Evolutionary conservation across 2,888 invertebrate genomes (phyloP), one percentile per base, ranked within the genome.

Genomic region (Lithophane socia): DNA sequence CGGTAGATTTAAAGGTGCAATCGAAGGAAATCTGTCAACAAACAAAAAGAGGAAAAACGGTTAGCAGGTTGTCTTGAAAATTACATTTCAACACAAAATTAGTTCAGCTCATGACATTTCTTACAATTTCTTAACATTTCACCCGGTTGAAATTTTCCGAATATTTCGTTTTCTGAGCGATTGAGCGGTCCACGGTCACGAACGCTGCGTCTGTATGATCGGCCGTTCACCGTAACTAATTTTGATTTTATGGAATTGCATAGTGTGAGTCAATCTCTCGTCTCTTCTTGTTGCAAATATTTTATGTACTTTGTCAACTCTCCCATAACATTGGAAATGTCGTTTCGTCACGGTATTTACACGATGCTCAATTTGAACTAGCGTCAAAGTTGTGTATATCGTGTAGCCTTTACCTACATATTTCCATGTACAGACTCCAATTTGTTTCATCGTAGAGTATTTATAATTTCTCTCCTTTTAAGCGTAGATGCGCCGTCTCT

Each of bases 201-300:
- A 92, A 79, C 84, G 85, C 69, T 60, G 78, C 82, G 85, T 83
- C 87, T 84, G 83, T 85, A 84, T 73, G 90, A 90, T 90, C 91
- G 94, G 93, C 91, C 93, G 88, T 94, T 94, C 94, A 94, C 94
- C 94, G 93, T 90, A 90, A 86, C 92, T 86, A 91, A 93, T 92
- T 86, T 69, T 52, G 81, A 93, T 93, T 93, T 92, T 92, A 92
- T 90, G 91, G 91, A 91, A 91, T 92, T 89, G 91, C 91, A 89
- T 86, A 86, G 84, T 90, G 83, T 87, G 87, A 87, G 84, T 83
- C 88, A 86, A 86, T 86, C 65, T 82, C 84, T 86, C 82, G 75
- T 86, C 80, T 86, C 73, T 81, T 84, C 84, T 88, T 84, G 58
- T 82, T 84, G 85, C 80, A 79, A 85, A 79, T 82, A 79, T 84